Conservation (phyloP, 1,140 invertebrate species). For the Tetramorium parvispinum region DNA sequence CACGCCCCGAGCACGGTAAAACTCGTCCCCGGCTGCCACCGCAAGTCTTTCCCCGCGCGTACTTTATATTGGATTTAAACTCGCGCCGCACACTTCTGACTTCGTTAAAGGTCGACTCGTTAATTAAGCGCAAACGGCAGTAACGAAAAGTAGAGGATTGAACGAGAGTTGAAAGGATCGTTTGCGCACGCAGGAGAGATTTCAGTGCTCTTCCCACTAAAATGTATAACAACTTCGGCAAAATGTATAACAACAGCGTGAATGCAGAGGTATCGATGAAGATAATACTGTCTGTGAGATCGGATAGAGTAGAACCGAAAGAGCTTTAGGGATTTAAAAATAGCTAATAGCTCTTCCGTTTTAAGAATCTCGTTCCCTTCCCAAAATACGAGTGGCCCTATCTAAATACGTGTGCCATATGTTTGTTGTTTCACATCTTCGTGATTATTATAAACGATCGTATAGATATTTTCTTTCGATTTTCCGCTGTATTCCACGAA, state of each 20-base stretch:
- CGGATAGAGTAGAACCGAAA: background rate
- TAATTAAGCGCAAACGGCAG: background rate
- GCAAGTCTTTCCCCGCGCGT: too few relatives aligned
- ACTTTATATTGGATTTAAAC: conserved; percentile 33
- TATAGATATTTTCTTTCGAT: background rate
- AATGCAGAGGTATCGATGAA: background rate
- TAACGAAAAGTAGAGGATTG: background rate
- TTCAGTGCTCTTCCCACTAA: background rate
- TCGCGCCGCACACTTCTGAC: background rate
- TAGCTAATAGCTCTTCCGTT: background rate
- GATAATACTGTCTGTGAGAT: background rate
- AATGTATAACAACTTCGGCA: background rate
- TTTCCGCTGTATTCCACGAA: background rate
- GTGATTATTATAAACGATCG: background rate
- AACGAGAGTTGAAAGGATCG: background rate
- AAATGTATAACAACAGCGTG: background rate
- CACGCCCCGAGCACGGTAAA: conserved; percentile 1
- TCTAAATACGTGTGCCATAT: background rate
- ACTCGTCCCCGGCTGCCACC: background rate
- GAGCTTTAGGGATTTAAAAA: background rate
- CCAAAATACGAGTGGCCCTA: background rate
- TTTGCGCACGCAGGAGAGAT: background rate
- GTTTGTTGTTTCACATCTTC: background rate
- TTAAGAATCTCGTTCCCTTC: background rate
- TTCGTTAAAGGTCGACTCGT: background rate